Evolutionary conservation across 2,888 invertebrate species (phyloP).

Genomic region (Exocentrus adspersus): DNA sequence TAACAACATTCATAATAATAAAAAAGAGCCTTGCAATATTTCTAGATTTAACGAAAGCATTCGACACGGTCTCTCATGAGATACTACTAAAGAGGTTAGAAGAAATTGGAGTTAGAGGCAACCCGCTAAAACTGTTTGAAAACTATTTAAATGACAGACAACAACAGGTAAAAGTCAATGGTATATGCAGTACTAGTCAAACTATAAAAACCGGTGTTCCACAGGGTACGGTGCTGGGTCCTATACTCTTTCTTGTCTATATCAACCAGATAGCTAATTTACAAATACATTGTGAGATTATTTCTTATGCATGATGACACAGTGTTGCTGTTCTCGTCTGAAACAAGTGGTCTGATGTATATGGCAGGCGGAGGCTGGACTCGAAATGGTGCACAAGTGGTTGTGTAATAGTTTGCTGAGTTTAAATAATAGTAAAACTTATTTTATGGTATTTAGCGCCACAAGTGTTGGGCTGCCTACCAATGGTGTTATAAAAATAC

Average conservation of each 20-base stretch:
- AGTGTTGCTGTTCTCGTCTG: not conserved
- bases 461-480: too few species aligned
- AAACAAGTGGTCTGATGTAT: not conserved
- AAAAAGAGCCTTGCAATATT: not conserved
- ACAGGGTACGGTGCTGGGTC: too few species aligned
- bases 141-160: not conserved
- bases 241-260: too few species aligned
- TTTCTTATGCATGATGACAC: not conserved
- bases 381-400: not conserved
- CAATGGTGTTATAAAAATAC: too few species aligned
- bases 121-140: not conserved
- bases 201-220: too few species aligned
- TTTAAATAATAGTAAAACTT: not conserved
- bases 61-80: not conserved
- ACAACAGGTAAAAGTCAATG: too few species aligned
- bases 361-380: too few species aligned
- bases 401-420: not conserved
- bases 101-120: not conserved
- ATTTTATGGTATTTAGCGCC: too few species aligned
- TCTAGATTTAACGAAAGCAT: too few species aligned
- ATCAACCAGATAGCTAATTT: too few species aligned
- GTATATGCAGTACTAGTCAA: too few species aligned
- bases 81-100: not conserved
- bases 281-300: not conserved
- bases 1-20: not conserved